Conservation (phyloP, 2,113 vertebrate genomes). For the Ictalurus punctatus region DNA sequence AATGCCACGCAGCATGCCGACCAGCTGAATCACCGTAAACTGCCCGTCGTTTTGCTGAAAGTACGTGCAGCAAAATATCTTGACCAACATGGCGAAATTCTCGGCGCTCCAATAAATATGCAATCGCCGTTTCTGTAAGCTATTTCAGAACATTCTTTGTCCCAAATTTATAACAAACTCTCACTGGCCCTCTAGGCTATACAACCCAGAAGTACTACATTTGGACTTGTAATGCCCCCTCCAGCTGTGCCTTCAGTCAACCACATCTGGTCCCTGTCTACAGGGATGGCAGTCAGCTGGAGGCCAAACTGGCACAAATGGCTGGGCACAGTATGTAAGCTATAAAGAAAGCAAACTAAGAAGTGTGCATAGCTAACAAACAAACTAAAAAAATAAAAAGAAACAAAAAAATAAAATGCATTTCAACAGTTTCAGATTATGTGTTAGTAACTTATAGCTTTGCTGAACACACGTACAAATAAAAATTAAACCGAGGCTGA, state of each 20-base stretch:
- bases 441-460: neutral
- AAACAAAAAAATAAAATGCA: too few species aligned
- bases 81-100: neutral
- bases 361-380: neutral
- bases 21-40: conserved; percentile 96
- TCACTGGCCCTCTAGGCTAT: neutral
- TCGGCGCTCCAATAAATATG: neutral
- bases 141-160: neutral
- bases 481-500: neutral
- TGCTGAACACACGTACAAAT: neutral
- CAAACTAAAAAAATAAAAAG: neutral
- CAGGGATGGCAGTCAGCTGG: conserved; percentile 26
- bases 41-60: conserved; percentile 93
- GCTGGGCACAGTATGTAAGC: neutral
- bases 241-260: conserved; percentile 45
- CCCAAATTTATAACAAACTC: neutral
- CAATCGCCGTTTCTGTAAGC: too few species aligned
- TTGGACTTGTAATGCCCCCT: conserved; percentile 14
- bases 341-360: neutral
- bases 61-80: neutral
- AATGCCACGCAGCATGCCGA: conserved; percentile 94
- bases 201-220: conserved; percentile 28
- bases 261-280: conserved; percentile 46
- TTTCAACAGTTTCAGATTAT: neutral
- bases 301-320: conserved; percentile 23